phyloP scores from a whole-genome alignment of 2,888 invertebrate species.

The Pammene aurita region DNA sequence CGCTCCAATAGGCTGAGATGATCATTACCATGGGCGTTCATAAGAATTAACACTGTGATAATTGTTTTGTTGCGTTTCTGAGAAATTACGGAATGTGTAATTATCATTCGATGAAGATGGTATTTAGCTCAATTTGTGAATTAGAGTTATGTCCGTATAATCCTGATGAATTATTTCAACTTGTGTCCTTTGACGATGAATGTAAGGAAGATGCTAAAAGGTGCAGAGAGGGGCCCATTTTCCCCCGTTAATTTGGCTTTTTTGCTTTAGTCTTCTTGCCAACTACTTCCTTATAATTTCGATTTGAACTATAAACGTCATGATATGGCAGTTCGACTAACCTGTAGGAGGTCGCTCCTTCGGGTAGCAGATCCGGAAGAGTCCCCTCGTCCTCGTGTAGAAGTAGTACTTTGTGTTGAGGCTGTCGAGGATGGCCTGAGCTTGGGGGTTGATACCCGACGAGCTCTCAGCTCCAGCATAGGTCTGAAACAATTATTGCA shows the following conservation, averaged over 20 bases:
- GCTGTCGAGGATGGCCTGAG: constrained; percentile 87
- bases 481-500: constrained; percentile 82
- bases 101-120: constrained; percentile 46
- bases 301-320: too few species aligned
- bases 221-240: background rate
- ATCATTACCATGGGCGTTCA: constrained; percentile 55
- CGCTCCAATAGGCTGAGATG: constrained; percentile 54
- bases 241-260: too few species aligned
- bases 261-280: too few species aligned
- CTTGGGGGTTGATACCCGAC: constrained; percentile 85
- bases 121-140: constrained; percentile 49
- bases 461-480: constrained; percentile 88
- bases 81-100: constrained; percentile 50
- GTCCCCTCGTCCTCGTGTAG: constrained; percentile 95
- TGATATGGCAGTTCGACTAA: constrained; percentile 63
- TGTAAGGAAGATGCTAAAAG: too few species aligned
- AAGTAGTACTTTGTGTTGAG: constrained; percentile 94
- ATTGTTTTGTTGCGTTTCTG: constrained; percentile 48
- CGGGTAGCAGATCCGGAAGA: constrained; percentile 97
- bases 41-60: constrained; percentile 54
- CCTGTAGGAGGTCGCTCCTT: constrained; percentile 94
- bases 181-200: too few species aligned
- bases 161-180: background rate
- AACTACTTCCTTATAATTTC: too few species aligned
- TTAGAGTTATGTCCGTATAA: constrained; percentile 25